Percentiles rank a stretch among this genome's conserved stretches.
These are phyloP conservation scores for Drosophila acutilabella DNA, from an alignment of 2,888 invertebrate species.

Conservation along the genomic window DNA sequence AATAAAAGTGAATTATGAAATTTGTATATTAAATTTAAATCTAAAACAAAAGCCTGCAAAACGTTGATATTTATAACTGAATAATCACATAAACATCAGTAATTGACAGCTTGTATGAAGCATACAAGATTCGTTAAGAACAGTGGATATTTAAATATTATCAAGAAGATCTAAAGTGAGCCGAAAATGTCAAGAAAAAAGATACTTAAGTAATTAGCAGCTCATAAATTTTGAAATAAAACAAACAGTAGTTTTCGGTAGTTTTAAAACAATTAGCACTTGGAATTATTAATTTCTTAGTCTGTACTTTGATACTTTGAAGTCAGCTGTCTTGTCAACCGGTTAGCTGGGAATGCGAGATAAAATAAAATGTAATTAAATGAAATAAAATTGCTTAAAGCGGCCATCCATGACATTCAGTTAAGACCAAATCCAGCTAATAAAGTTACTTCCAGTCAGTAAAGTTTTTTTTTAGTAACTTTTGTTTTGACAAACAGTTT, in stretches of 20 bases:
- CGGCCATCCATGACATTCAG: slow-evolving; percentile 12
- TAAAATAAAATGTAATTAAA: slow-evolving; percentile 64
- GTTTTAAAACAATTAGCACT: slow-evolving; percentile 2
- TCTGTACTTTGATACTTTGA: slow-evolving; percentile 28
- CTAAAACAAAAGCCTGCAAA: slow-evolving; percentile 25
- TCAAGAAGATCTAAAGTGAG: slow-evolving; percentile 24
- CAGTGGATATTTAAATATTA: slow-evolving; percentile 30
- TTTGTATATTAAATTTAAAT: slow-evolving; percentile 29
- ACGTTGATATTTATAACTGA: slow-evolving; percentile 56
- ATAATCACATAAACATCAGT: slow-evolving; percentile 24
- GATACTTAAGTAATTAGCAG: slow-evolving; percentile 48
- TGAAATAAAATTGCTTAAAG: slow-evolving; percentile 35
- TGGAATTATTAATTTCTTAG: not conserved
- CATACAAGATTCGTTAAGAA: slow-evolving; percentile 32
- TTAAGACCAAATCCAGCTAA: slow-evolving; percentile 23
- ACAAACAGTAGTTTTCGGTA: slow-evolving; percentile 1
- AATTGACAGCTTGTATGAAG: slow-evolving; percentile 6
- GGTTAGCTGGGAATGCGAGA: slow-evolving; percentile 47
- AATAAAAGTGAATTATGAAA: slow-evolving; percentile 29
- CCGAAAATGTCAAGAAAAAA: slow-evolving; percentile 33
- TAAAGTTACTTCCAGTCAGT: slow-evolving; percentile 28
- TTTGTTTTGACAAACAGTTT: slow-evolving; percentile 10
- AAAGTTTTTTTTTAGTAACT: slow-evolving; percentile 1
- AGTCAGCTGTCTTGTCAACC: slow-evolving; percentile 52
- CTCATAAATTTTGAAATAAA: slow-evolving; percentile 39